A percentile compares a stretch with the other conserved stretches of the same genome.
Evolutionary conservation across 2,888 invertebrate species (phyloP).

Genomic region (Sussaba pulchella): DNA sequence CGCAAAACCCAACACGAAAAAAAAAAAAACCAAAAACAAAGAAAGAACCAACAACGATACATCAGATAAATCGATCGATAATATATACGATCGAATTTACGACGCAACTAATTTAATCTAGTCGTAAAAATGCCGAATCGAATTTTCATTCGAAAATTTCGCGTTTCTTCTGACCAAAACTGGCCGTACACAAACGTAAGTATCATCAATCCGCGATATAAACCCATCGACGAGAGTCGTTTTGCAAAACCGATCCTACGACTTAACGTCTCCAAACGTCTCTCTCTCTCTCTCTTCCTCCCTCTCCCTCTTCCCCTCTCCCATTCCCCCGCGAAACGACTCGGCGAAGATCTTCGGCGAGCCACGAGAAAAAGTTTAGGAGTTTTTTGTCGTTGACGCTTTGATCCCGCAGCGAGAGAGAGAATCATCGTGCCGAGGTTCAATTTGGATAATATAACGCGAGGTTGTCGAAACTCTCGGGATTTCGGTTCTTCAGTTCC

Average conservation of each 20-base stretch:
- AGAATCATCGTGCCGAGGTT: constrained; percentile 52
- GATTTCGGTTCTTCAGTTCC: constrained; percentile 67
- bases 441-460: constrained; percentile 68
- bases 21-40: neutral
- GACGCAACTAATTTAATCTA: constrained; percentile 52
- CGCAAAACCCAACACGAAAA: neutral
- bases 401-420: constrained; percentile 55
- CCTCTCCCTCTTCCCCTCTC: too few relatives aligned
- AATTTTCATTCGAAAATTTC: constrained; percentile 59
- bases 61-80: constrained; percentile 24
- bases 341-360: neutral
- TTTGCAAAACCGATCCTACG: neutral
- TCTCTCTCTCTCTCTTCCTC: too few relatives aligned
- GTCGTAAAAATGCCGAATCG: constrained; percentile 15
- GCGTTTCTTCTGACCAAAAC: constrained; percentile 23
- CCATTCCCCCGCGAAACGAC: too few relatives aligned
- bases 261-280: too few relatives aligned
- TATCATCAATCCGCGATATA: constrained; percentile 34
- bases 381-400: constrained; percentile 49
- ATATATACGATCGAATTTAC: constrained; percentile 52
- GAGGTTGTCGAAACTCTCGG: constrained; percentile 62
- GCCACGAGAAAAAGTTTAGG: constrained; percentile 17
- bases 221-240: constrained; percentile 14
- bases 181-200: neutral
- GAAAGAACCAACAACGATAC: neutral